phyloP scores from a whole-genome alignment of 1,140 invertebrate species.

The Drosophila nikananu region DNA sequence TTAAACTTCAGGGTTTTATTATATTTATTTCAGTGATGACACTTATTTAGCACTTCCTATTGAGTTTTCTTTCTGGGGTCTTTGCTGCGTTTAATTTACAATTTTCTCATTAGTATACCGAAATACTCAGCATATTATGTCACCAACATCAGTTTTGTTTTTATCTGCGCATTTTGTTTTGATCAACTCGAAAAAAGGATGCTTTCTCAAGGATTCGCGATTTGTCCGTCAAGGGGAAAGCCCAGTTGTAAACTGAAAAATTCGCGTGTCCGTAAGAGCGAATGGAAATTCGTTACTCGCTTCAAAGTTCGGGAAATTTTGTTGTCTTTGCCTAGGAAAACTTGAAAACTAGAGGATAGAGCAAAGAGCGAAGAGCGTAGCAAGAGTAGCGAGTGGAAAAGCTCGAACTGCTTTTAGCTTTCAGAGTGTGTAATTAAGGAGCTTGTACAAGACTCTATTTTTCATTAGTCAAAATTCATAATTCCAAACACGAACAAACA shows the following conservation, averaged over 20 bases:
- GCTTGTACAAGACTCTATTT: conserved; percentile 30
- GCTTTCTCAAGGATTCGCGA: conserved; percentile 26
- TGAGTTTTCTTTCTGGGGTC: background rate
- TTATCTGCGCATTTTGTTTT: conserved; percentile 49
- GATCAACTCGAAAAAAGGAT: conserved; percentile 8
- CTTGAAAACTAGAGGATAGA: conserved; percentile 12
- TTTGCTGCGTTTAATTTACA: background rate
- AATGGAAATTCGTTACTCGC: conserved; percentile 40
- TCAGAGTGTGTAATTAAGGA: conserved; percentile 45
- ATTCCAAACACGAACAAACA: conserved; percentile 12
- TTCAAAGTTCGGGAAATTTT: conserved; percentile 35
- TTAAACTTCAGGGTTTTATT: background rate
- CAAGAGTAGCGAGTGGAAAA: conserved; percentile 37
- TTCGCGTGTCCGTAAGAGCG: conserved; percentile 30
- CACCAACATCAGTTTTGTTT: conserved; percentile 38
- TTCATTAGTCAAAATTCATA: conserved; percentile 42
- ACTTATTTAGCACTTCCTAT: conserved; percentile 7
- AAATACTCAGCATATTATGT: conserved; percentile 11
- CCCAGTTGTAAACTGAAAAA: conserved; percentile 53
- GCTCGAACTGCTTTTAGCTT: conserved; percentile 23
- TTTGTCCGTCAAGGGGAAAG: conserved; percentile 42
- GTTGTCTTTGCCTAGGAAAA: conserved; percentile 44
- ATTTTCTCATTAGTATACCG: background rate
- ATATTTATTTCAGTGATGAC: background rate
- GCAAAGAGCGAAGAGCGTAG: conserved; percentile 7